Percentiles rank a stretch among this genome's conserved stretches.
These are phyloP conservation scores for Strix aluco DNA, from an alignment of 2,113 vertebrate species.

Conservation along the genomic window DNA sequence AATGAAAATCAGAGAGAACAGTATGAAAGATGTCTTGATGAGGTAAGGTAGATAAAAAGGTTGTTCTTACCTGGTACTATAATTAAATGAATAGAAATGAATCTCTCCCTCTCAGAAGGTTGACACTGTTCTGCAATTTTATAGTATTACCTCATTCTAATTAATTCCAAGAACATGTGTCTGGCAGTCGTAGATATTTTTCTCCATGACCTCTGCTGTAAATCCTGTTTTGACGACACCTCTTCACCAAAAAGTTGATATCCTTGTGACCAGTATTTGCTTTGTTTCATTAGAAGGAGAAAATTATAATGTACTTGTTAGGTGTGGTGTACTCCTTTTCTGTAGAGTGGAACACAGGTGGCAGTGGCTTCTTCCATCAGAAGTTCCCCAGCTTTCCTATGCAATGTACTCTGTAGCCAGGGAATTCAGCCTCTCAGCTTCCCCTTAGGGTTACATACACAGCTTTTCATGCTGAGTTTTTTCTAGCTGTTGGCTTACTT, in stretches of 20 bases:
- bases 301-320: not conserved
- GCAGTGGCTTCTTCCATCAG: not conserved
- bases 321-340: not conserved
- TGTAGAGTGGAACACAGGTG: not conserved
- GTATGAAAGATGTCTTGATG: slow-evolving; percentile 91
- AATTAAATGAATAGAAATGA: slow-evolving; percentile 22
- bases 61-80: slow-evolving; percentile 1
- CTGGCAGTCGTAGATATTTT: not conserved
- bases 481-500: not conserved
- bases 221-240: not conserved
- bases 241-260: not conserved
- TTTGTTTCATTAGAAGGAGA: not conserved
- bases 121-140: slow-evolving; percentile 32
- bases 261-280: not conserved
- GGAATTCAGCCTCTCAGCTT: not conserved
- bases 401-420: not conserved
- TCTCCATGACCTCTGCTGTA: not conserved
- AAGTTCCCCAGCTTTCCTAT: not conserved
- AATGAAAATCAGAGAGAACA: slow-evolving; percentile 92
- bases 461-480: not conserved
- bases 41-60: slow-evolving; percentile 79
- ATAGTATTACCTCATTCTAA: slow-evolving; percentile 23
- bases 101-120: not conserved
- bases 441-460: not conserved
- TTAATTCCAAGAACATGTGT: slow-evolving; percentile 19